Percentiles rank a stretch among this genome's conserved stretches.
Conservation (phyloP, 2,797 vertebrate species). For the Clarias platycephalus region DNA sequence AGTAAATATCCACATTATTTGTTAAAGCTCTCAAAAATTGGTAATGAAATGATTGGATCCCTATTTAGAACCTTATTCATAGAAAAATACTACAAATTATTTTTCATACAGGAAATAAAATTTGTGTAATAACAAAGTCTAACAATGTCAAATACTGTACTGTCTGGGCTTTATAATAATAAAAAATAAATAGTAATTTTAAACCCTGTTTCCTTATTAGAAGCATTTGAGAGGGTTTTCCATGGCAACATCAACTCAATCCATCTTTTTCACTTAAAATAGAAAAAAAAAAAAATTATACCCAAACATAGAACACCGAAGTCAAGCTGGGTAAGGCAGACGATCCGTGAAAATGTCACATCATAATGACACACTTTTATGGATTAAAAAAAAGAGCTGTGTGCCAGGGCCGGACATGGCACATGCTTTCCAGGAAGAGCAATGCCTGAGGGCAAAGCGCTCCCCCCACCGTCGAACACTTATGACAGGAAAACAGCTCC, state of each 20-base stretch:
- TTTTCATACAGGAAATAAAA: background rate
- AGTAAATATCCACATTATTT: background rate
- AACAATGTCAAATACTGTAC: background rate
- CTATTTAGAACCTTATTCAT: background rate
- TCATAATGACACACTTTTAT: constrained; percentile 29
- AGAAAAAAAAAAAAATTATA: background rate
- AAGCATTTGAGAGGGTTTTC: background rate
- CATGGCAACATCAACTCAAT: background rate
- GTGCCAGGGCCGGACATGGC: constrained; percentile 39
- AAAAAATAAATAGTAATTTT: background rate
- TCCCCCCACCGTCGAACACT: constrained; percentile 55
- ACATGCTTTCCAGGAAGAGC: constrained; percentile 69
- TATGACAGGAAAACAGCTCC: constrained; percentile 55
- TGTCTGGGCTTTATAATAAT: background rate
- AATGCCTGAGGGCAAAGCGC: constrained; percentile 70
- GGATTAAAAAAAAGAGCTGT: constrained; percentile 19
- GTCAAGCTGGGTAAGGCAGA: constrained; percentile 9
- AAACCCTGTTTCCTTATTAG: background rate
- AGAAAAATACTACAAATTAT: background rate
- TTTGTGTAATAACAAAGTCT: background rate
- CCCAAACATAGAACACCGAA: background rate
- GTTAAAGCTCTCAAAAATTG: background rate
- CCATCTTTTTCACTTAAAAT: background rate
- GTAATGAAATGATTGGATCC: background rate
- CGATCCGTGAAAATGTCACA: constrained; percentile 21